Percentiles rank a stretch among this genome's conserved stretches.
Evolutionary conservation across 2,888 invertebrate genomes (phyloP).

Genomic region (Acronicta aceris): DNA sequence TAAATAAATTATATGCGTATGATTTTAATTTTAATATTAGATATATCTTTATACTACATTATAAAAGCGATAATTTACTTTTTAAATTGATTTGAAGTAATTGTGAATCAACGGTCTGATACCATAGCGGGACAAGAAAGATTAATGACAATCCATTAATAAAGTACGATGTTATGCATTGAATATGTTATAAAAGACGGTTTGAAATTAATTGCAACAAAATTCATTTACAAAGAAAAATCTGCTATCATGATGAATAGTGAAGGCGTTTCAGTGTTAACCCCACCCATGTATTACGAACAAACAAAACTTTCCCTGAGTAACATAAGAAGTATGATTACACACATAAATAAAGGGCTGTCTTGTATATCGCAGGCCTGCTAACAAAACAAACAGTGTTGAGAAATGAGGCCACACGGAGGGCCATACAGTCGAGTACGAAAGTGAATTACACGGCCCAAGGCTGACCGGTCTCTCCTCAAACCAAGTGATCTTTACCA

Average conservation of each 20-base stretch:
- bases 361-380: slow-evolving; percentile 57
- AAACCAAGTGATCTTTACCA: slow-evolving; percentile 86
- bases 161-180: too few relatives aligned
- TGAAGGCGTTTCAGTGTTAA: slow-evolving; percentile 21
- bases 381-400: slow-evolving; percentile 78
- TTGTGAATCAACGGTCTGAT: too few relatives aligned
- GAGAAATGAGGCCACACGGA: slow-evolving; percentile 85
- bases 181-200: too few relatives aligned
- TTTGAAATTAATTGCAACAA: too few relatives aligned
- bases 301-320: slow-evolving; percentile 46
- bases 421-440: slow-evolving; percentile 81
- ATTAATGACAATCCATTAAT: too few relatives aligned
- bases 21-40: slow-evolving; percentile 40
- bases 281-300: slow-evolving; percentile 15
- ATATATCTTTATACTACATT: neutral
- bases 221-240: too few relatives aligned
- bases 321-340: slow-evolving; percentile 52
- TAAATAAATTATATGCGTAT: slow-evolving; percentile 38
- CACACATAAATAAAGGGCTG: slow-evolving; percentile 51
- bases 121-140: too few relatives aligned
- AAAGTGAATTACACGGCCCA: slow-evolving; percentile 86
- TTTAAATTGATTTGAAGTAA: neutral
- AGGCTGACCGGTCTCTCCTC: slow-evolving; percentile 88
- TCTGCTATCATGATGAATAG: slow-evolving; percentile 3
- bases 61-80: neutral